Base-by-base conservation (phyloP, 2,888 invertebrate genomes). In the Ypsolopha sequella region DNA sequence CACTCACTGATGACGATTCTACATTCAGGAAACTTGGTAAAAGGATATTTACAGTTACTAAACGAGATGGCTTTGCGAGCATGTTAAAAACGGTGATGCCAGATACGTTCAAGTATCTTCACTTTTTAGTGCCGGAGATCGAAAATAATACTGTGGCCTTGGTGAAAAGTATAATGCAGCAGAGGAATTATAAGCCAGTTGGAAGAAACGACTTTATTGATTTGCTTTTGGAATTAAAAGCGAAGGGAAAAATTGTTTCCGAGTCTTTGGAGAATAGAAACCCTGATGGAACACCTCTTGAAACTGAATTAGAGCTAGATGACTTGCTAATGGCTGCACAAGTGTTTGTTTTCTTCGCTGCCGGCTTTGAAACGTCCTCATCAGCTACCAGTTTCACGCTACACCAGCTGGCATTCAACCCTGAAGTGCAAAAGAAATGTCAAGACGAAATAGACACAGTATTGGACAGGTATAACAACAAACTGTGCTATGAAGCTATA, bases 401-500 rank as follows among this genome's bases (percentile, higher is more conserved):
- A 1, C 63, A 62, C 49, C 54, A 58, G 36, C 58, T 68, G 0
- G 64, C 59, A 7, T 53, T 51, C 41, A 44, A 58, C 35, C 59
- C 54, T 6, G 52, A 56, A n/a, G 38, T 45, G 36, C 59, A 59
- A 46, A 46, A 24, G 33, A 56, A 55, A 33, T 53, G 52, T 35
- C 43, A 53, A 50, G 46, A 47, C 9, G 54, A 48, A 41, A 53
- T 51, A 50, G 53, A 65, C 41, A 51, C 33, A 41, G 59, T 62
- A 7, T 53, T 64, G 9, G 48, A 54, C 2, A 56, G 56, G 41
- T 52, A 63, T 45, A 52, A 58, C 8, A 59, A 60, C 39, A 61
- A 62, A 50, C 44, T 65, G 2, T 53, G 56, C 24, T 64, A 58
- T 41, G 62, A 64, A 1, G 61, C 62, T 0, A 50, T 65, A 24